Base-by-base conservation (phyloP, 1,140 invertebrate genomes). In the Calosoma granatense region DNA sequence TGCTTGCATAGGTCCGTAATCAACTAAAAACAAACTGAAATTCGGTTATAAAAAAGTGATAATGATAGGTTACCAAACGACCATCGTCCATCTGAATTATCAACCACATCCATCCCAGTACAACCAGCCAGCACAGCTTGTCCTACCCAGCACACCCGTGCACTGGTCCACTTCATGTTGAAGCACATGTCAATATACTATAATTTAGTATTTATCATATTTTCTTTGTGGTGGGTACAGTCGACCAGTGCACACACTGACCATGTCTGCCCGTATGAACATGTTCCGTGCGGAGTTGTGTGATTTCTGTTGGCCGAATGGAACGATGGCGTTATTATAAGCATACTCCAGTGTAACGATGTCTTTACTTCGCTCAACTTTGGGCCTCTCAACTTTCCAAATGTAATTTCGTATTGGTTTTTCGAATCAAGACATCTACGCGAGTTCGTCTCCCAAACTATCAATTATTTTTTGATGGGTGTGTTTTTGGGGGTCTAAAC, bases 131-230 rank as follows among this genome's bases (percentile, higher is more conserved):
- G n/a, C n/a, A n/a, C n/a, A n/a, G n/a, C n/a, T n/a, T n/a, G n/a
- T n/a, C n/a, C n/a, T n/a, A n/a, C n/a, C n/a, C n/a, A n/a, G n/a
- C n/a, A n/a, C n/a, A n/a, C n/a, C n/a, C n/a, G 43, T 57, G 17
- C 53, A 30, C 22, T 60, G 59, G 59, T 61, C 60, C 54, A 58
- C 59, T 61, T 55, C 53, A 64, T 61, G 63, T 66, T 68, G 67
- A 64, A 62, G 60, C 58, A 39, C 55, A 61, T 63, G 60, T 64
- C 64, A 63, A 69, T 69, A 69, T 63, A 63, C 65, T 69, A 67
- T 69, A 69, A 69, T 69, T 69, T 69, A 65, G 64, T 65, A 65
- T 63, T 69, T 69, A 69, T 69, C 67, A 63, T 62, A 63, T 64
- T 67, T 65, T 64, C 64, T 59, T 64, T 63, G 66, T 61, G 67